Evolutionary conservation across 2,888 invertebrate species (phyloP), one percentile per base, ranked within the genome.

Genomic region (Campoletis raptor): DNA sequence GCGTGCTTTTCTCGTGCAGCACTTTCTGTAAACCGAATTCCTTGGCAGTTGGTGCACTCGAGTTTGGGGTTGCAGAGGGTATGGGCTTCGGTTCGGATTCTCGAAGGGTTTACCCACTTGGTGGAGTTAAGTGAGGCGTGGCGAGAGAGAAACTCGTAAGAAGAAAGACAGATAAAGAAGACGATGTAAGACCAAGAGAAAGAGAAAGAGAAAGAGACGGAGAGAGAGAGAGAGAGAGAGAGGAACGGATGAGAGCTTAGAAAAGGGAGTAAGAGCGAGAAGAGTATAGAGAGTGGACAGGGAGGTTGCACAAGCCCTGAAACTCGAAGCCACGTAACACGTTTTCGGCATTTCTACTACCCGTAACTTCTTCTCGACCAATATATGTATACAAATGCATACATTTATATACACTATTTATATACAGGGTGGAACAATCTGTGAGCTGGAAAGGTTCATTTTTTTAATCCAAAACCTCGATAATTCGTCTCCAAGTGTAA

Each of bases 281-380:
- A 40, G 40, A 24, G 42, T 70, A 61, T 24, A 12, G 42, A 70
- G 78, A 36, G 78, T 52, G 67, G 66, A 82, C 78, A 36, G 48
- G 67, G 61, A 79, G 81, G 42, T 40, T 74, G 37, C 30, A 42
- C 57, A 77, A 81, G 54, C 81, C 85, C 37, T 21, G 73, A 78
- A 82, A 82, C 78, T 61, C 40, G 78, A 82, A 82, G 69, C 81
- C 77, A 78, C 69, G 82, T 83, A 79, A 85, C 85, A 85, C 82
- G 85, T 85, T 83, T 85, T 85, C 79, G 82, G 85, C 85, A 85
- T 85, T 85, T 83, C 82, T 80, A 80, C 84, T 57, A 80, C 70
- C 69, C 73, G 74, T 67, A 67, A 77, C 79, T 45, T 36, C 70
- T 66, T 45, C 64, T 76, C 64, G 61, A 64, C 57, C 64, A 8